Evolutionary conservation across 2,888 invertebrate species (phyloP).

Genomic region (Sacculina carcini): DNA sequence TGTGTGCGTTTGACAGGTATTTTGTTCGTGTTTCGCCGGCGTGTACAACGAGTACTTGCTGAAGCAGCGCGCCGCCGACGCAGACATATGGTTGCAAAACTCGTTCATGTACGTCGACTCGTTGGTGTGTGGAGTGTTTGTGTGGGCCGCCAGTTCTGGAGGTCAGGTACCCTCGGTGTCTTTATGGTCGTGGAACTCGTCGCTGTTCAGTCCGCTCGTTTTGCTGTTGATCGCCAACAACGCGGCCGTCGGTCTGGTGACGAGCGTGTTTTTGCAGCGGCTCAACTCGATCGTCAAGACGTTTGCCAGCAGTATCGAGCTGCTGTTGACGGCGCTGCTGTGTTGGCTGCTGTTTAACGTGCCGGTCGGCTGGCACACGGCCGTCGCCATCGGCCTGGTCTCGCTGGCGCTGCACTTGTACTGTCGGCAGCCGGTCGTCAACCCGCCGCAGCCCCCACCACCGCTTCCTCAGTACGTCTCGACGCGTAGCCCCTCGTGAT

Average conservation of each 20-base stretch:
- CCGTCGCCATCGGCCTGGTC: constrained; percentile 52
- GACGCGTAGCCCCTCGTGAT: too few species aligned
- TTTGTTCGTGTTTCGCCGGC: constrained; percentile 78
- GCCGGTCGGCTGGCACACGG: constrained; percentile 52
- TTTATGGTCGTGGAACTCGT: constrained; percentile 26
- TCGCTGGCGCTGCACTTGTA: constrained; percentile 59
- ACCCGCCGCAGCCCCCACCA: too few species aligned
- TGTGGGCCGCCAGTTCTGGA: constrained; percentile 37
- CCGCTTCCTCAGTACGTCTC: too few species aligned
- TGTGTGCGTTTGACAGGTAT: constrained; percentile 58
- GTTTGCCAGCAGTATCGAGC: constrained; percentile 75
- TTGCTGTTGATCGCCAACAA: constrained; percentile 62
- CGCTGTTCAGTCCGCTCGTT: constrained; percentile 24
- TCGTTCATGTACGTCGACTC: constrained; percentile 86
- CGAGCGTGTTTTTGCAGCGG: constrained; percentile 72
- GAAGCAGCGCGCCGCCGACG: constrained; percentile 53
- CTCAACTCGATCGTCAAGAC: constrained; percentile 85
- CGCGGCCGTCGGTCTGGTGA: constrained; percentile 70
- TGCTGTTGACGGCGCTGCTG: constrained; percentile 64
- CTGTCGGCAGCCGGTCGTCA: constrained; percentile 56
- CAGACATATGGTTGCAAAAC: constrained; percentile 76
- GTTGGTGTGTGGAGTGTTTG: constrained; percentile 57
- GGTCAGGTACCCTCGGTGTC: constrained; percentile 37
- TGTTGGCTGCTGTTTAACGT: constrained; percentile 46
- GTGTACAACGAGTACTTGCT: constrained; percentile 85